Conservation (phyloP, 2,113 vertebrate genomes). For the Sminthopsis crassicaudata region DNA sequence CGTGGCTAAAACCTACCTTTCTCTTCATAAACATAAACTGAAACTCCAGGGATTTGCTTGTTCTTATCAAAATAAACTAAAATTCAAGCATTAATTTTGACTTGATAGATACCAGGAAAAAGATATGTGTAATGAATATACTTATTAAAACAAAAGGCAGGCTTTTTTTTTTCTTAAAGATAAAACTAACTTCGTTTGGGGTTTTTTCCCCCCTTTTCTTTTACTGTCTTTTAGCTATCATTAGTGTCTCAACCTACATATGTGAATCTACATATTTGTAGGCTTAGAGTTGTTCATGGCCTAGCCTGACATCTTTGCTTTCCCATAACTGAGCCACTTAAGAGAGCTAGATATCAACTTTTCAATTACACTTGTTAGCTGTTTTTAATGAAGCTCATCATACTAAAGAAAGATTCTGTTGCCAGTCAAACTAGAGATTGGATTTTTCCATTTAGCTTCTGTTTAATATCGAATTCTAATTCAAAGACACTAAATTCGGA, state of each 20-base stretch:
- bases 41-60: slow-evolving; percentile 9
- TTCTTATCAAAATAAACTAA: slow-evolving; percentile 20
- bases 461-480: background rate
- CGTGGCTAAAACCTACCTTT: background rate
- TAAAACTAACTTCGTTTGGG: background rate
- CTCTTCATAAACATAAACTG: background rate
- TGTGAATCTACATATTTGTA: background rate
- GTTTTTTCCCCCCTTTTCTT: no score
- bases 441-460: background rate
- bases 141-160: background rate
- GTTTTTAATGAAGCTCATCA: background rate
- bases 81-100: background rate
- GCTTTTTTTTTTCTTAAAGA: slow-evolving; percentile 19
- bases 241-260: background rate
- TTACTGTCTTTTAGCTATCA: background rate
- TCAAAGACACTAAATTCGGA: background rate
- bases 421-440: background rate
- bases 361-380: background rate
- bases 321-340: background rate
- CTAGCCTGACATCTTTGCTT: background rate
- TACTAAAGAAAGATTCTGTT: background rate
- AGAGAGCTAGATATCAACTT: background rate
- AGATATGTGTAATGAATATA: background rate
- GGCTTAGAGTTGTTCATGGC: background rate
- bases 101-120: background rate